Evolutionary conservation across 2,113 vertebrate species (phyloP).

Genomic region (Delphinapterus leucas): DNA sequence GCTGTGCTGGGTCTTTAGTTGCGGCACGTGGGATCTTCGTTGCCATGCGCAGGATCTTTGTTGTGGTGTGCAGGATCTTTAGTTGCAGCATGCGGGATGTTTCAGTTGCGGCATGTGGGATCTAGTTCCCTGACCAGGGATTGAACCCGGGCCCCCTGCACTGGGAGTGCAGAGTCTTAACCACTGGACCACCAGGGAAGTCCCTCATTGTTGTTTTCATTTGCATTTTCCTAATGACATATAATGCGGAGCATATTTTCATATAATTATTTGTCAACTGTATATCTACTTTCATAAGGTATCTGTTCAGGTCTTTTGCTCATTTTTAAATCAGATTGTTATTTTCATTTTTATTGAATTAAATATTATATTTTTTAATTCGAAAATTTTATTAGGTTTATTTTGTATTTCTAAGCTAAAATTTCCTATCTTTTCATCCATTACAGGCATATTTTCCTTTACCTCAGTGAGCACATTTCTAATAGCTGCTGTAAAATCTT

Average conservation of each 20-base stretch:
- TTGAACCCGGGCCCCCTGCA: too few species aligned
- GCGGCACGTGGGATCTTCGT: rapidly evolving
- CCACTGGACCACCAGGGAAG: too few species aligned
- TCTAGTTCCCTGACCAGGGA: too few species aligned
- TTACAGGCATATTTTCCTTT: not conserved
- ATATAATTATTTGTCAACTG: not conserved
- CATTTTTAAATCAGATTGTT: not conserved
- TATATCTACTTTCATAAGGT: not conserved
- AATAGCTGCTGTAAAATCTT: not conserved
- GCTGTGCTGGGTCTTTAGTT: too few species aligned
- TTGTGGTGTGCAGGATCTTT: too few species aligned
- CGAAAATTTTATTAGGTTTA: not conserved
- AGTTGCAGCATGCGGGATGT: too few species aligned
- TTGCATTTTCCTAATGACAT: not conserved
- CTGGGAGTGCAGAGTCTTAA: too few species aligned
- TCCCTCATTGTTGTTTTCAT: not conserved
- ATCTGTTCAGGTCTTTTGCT: not conserved
- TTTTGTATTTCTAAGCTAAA: not conserved
- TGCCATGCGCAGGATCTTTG: too few species aligned
- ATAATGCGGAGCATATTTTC: not conserved
- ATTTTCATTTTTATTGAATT: not conserved
- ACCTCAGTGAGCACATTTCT: not conserved
- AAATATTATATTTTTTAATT: not conserved
- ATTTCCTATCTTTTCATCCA: not conserved
- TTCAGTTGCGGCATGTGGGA: too few species aligned